A percentile compares a stretch with the other conserved stretches of the same genome.
Evolutionary conservation across 1,140 invertebrate species (phyloP).

Genomic region (Tetramorium parvispinum): DNA sequence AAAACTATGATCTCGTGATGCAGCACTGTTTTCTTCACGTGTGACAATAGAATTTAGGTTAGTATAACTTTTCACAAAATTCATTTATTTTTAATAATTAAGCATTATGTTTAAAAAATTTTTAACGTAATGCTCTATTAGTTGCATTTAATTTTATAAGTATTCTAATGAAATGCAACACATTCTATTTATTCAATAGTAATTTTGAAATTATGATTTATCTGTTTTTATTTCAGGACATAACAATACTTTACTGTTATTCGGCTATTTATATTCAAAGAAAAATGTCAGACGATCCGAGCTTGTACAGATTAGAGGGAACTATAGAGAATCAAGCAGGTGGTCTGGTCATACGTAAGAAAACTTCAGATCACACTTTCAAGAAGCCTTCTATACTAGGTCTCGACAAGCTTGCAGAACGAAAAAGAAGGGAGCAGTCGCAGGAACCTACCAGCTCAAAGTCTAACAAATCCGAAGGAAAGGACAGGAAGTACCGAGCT

Average conservation of each 20-base stretch:
- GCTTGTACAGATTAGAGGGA: slow-evolving; percentile 94
- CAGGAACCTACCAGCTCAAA: slow-evolving; percentile 71
- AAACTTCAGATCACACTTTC: slow-evolving; percentile 88
- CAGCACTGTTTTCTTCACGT: background rate
- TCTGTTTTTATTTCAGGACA: slow-evolving; percentile 21
- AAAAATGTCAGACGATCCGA: slow-evolving; percentile 80
- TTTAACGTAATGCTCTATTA: background rate
- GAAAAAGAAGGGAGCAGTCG: slow-evolving; percentile 88
- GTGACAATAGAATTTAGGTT: background rate
- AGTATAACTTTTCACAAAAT: background rate
- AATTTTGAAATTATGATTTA: background rate
- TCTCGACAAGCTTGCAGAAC: slow-evolving; percentile 94
- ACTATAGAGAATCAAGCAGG: slow-evolving; percentile 90
- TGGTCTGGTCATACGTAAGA: slow-evolving; percentile 94
- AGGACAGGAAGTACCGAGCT: slow-evolving; percentile 90
- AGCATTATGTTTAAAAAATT: background rate
- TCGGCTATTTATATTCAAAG: background rate
- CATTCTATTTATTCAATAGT: background rate
- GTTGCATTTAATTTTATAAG: background rate
- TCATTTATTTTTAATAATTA: slow-evolving; percentile 6
- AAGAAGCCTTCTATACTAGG: slow-evolving; percentile 95
- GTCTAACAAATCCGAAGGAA: slow-evolving; percentile 78
- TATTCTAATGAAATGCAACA: background rate
- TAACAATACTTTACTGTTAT: background rate
- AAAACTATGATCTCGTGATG: background rate